Conservation (phyloP, 2,797 vertebrate genomes). For the Glyptemys insculpta region DNA sequence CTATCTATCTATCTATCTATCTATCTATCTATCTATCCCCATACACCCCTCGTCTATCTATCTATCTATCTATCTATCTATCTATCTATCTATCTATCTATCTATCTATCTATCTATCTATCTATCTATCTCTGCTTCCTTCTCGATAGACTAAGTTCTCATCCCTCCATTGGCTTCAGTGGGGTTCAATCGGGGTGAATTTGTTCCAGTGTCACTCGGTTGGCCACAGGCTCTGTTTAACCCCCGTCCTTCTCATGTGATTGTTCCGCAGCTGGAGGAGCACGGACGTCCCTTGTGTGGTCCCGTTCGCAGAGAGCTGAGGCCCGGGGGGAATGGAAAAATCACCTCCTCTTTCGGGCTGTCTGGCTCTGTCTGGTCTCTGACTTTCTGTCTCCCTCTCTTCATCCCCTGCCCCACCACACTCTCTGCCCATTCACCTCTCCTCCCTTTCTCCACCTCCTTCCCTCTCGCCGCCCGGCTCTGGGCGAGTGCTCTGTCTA, state of each 20-base stretch:
- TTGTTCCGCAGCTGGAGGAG: constrained; percentile 77
- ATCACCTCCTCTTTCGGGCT: background rate
- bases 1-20: too few relatives aligned
- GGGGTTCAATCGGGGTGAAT: background rate
- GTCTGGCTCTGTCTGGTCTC: background rate
- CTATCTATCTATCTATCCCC: too few relatives aligned
- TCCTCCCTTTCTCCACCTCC: background rate
- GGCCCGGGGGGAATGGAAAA: background rate
- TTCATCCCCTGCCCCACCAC: background rate
- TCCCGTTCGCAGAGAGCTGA: constrained; percentile 70
- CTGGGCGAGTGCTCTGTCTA: background rate
- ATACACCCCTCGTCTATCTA: too few relatives aligned
- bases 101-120: too few relatives aligned
- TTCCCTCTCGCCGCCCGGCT: background rate
- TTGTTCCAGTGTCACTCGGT: background rate
- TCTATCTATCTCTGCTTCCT: background rate
- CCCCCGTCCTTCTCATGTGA: constrained; percentile 61
- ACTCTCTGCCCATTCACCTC: background rate
- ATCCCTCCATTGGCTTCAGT: background rate
- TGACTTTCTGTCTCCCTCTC: background rate
- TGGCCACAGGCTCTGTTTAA: background rate
- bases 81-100: too few relatives aligned
- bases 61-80: too few relatives aligned
- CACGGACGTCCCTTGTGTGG: constrained; percentile 66
- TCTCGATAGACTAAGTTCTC: background rate